Percentiles rank a stretch among this genome's conserved stretches.
Evolutionary conservation across 2,113 vertebrate genomes (phyloP).

Genomic region (Menidia beryllina): DNA sequence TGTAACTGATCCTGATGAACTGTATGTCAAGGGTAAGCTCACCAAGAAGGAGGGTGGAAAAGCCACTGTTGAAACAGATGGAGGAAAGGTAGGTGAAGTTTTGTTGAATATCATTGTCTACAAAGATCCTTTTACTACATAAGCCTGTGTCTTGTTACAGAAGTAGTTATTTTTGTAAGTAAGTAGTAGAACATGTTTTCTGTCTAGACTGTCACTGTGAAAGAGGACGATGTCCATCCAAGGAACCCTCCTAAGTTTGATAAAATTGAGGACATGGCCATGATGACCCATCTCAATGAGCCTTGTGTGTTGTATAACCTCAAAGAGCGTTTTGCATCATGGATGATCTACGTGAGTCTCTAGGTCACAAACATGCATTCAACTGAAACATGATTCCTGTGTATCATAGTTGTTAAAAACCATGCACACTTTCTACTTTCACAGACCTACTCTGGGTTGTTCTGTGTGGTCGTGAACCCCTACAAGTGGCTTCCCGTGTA

Average conservation of each 20-base stretch:
- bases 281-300: constrained; percentile 84
- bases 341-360: constrained; percentile 87
- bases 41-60: constrained; percentile 47
- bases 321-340: constrained; percentile 89
- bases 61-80: constrained; percentile 45
- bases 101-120: neutral
- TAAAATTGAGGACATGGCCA: constrained; percentile 85
- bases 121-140: neutral
- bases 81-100: constrained; percentile 42
- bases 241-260: no score
- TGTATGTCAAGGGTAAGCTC: constrained; percentile 56
- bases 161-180: neutral
- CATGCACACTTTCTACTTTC: no score
- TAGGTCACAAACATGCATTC: constrained; percentile 70
- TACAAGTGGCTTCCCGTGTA: constrained; percentile 90
- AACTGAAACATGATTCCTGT: neutral
- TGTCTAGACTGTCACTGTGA: constrained; percentile 72
- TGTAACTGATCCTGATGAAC: constrained; percentile 13
- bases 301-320: constrained; percentile 81
- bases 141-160: neutral
- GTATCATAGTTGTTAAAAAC: no score
- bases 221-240: constrained; percentile 75
- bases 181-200: neutral
- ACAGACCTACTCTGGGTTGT: constrained; percentile 88
- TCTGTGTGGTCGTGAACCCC: constrained; percentile 87